These are phyloP conservation scores for Oncopodura yosiiana DNA, from an alignment of 1,140 invertebrate species.

Conservation along the genomic window DNA sequence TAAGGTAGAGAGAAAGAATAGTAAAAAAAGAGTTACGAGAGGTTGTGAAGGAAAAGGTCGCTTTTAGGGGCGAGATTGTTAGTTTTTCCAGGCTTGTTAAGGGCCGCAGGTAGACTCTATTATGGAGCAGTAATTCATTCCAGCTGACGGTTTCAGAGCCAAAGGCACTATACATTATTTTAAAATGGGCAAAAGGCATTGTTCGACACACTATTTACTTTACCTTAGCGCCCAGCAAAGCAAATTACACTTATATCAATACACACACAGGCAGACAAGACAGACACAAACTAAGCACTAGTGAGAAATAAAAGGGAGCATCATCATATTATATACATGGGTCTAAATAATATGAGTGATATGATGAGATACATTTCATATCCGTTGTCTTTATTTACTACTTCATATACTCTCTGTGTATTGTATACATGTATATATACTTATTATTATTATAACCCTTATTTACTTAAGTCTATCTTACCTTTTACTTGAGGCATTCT, in stretches of 20 bases:
- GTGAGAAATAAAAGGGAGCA: constrained; percentile 1
- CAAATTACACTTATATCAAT: constrained; percentile 27
- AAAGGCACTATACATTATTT: constrained; percentile 26
- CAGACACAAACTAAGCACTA: background rate
- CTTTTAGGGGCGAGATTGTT: constrained; percentile 35
- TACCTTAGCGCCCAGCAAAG: constrained; percentile 28
- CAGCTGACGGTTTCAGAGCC: constrained; percentile 33
- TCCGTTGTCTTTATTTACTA: too few species aligned
- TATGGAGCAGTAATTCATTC: constrained; percentile 36
- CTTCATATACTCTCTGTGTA: too few species aligned
- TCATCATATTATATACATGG: constrained; percentile 8
- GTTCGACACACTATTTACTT: constrained; percentile 34
- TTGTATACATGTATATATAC: too few species aligned
- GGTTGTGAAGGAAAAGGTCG: constrained; percentile 28
- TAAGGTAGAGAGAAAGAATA: constrained; percentile 1
- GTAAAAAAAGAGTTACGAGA: constrained; percentile 24
- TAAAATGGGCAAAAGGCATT: constrained; percentile 25
- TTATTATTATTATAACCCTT: too few species aligned
- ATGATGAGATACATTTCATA: background rate
- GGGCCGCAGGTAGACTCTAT: constrained; percentile 34
- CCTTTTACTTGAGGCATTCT: too few species aligned
- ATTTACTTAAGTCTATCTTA: too few species aligned
- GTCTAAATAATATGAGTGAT: background rate
- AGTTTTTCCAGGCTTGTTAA: constrained; percentile 36
- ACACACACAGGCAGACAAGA: too few species aligned